Evolutionary conservation across 1,140 invertebrate species (phyloP).

Genomic region (Scaptomyza graminum): DNA sequence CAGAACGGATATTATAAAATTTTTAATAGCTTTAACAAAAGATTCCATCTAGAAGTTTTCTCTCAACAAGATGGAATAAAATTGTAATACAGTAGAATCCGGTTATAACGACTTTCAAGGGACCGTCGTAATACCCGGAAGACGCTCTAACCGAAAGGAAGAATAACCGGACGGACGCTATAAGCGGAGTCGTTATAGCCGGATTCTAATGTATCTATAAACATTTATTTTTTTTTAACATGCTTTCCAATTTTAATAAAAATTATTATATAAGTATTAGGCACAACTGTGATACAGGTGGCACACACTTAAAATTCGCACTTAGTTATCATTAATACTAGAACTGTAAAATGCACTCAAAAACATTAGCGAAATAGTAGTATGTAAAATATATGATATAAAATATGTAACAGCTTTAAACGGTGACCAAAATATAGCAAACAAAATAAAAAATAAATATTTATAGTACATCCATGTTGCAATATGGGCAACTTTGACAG

Average conservation of each 20-base stretch:
- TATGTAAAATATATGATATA: not conserved
- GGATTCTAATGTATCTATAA: no score
- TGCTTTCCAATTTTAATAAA: conserved; percentile 5
- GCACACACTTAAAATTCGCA: not conserved
- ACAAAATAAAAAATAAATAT: not conserved
- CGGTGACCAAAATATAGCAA: conserved; percentile 9
- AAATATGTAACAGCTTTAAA: conserved; percentile 20
- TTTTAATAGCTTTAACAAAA: no score
- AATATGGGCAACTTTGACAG: conserved; percentile 11
- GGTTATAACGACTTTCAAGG: no score
- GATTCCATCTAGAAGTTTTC: not conserved
- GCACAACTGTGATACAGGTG: conserved; percentile 18
- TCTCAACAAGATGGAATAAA: not conserved
- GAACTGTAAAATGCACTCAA: conserved; percentile 3
- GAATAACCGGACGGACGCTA: no score
- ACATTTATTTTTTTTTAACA: not conserved
- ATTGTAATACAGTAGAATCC: no score
- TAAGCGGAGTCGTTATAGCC: no score
- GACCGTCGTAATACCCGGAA: no score
- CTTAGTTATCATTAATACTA: conserved; percentile 4
- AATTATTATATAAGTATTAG: conserved; percentile 10
- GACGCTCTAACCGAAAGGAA: no score
- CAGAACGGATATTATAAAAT: no score
- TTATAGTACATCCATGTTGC: not conserved
- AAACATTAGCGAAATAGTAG: not conserved